Percentiles rank a stretch among this genome's conserved stretches.
Conservation (phyloP, 2,888 invertebrate genomes). For the Stenodema calcarata region DNA sequence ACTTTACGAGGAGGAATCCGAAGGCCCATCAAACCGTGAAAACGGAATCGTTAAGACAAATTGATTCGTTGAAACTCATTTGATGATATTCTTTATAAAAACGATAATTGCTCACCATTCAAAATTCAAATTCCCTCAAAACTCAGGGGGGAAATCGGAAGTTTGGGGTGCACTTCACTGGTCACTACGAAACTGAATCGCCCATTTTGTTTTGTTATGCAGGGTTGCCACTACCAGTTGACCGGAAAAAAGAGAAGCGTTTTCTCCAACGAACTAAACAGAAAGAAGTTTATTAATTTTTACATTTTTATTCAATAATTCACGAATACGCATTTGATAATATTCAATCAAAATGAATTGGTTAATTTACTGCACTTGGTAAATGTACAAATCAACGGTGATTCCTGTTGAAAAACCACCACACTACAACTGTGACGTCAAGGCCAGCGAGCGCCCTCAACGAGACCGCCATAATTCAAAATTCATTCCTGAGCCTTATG, state of each 20-base stretch:
- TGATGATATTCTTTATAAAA: neutral
- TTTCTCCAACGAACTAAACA: no score
- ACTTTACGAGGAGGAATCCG: neutral
- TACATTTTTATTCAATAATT: no score
- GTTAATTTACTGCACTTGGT: no score
- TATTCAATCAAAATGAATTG: no score
- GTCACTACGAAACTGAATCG: neutral
- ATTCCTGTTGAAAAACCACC: no score
- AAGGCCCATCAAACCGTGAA: neutral
- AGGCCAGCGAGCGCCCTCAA: no score
- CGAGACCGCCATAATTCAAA: no score
- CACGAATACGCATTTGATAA: no score
- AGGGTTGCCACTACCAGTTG: conserved; percentile 6
- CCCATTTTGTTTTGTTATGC: conserved; percentile 41
- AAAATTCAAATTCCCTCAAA: neutral
- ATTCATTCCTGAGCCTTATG: no score
- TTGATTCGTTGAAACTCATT: neutral
- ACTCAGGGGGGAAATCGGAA: neutral
- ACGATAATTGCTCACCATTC: conserved; percentile 1
- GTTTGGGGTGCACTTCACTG: neutral
- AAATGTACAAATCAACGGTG: no score
- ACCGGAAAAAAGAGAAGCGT: neutral
- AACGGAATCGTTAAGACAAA: neutral
- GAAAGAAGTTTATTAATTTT: no score
- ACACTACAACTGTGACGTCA: no score